A percentile compares a stretch with the other conserved stretches of the same genome.
Evolutionary conservation across 2,888 invertebrate genomes (phyloP).

Genomic region (Limnephilus auricula): DNA sequence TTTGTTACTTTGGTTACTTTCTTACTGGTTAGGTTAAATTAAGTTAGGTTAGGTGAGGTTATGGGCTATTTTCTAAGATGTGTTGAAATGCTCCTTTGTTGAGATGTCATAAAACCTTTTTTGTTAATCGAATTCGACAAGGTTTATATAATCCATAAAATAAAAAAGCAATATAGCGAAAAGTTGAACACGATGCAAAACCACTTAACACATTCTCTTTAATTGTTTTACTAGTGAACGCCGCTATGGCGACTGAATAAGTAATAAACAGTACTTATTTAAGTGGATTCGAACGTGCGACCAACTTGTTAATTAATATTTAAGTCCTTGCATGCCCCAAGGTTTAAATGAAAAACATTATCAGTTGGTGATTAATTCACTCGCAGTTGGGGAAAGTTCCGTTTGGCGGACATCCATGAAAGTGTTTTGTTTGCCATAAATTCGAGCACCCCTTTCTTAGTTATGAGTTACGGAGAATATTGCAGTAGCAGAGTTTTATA

Average conservation of each 20-base stretch:
- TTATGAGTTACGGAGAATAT: background rate
- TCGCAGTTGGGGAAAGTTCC: background rate
- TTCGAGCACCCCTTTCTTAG: background rate
- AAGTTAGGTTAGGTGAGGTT: too few species aligned
- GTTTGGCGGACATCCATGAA: conserved; percentile 7
- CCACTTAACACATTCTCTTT: background rate
- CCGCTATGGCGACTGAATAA: background rate
- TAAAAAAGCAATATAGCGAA: too few species aligned
- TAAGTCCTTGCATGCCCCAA: background rate
- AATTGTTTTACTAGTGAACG: background rate
- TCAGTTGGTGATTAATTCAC: background rate
- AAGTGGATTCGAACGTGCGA: conserved; percentile 21
- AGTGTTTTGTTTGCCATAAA: conserved; percentile 21
- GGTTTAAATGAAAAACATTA: background rate
- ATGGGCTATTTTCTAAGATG: too few species aligned
- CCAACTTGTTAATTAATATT: conserved; percentile 17
- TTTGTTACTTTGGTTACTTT: too few species aligned
- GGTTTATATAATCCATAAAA: too few species aligned
- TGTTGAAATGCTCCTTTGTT: too few species aligned
- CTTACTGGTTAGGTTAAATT: too few species aligned
- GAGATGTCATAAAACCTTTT: too few species aligned
- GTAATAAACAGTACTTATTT: conserved; percentile 2
- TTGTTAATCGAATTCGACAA: too few species aligned
- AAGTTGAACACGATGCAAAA: too few species aligned
- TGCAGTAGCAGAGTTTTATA: background rate